Base-by-base conservation (phyloP, 1,140 invertebrate genomes). In the Eupristina koningsbergeri region DNA sequence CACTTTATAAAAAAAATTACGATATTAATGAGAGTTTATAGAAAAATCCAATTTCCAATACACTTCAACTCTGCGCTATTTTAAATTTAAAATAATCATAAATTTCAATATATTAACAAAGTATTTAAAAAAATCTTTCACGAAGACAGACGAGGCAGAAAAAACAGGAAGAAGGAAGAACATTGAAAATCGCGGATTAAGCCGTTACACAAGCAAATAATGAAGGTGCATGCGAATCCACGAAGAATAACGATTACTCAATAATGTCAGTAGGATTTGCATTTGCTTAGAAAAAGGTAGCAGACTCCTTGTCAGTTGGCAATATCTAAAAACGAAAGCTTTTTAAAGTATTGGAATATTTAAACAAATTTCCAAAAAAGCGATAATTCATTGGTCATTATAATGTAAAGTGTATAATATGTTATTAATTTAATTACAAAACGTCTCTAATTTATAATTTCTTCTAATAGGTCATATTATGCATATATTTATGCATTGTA, bases 161-260 rank as follows among this genome's bases (percentile, higher is more conserved):
- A 41, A 64, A 47, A 64, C 53, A 75, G 73, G 73, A 76, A 75
- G 73, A 26, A 63, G 22, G 80, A 76, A 75, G 61, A 81, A 73
- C 80, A n/a, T 74, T 81, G 69, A 45, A 78, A 81, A 81, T 81
- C 58, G 53, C 58, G 53, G 69, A 81, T 81, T 74, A 74, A 81
- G 53, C 19, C 78, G 73, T 82, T 82, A 73, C 80, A 83, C 81
- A 83, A 83, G 58, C 41, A 34, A 76, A 76, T 83, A 83, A 69
- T 77, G 76, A 69, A 83, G 81, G 71, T 39, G 45, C 31, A 39
- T 63, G 53, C 34, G 45, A 63, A 69, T 47, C 9, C 6, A 36
- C 61, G 41, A 83, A 41, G 41, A 50, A 69, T 77, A 39, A 29
- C 31, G 61, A 83, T 83, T 77, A 83, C 45, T 58, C 73, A 67